Conservation (phyloP, 2,797 vertebrate species). For the Molossus alvarezi region DNA sequence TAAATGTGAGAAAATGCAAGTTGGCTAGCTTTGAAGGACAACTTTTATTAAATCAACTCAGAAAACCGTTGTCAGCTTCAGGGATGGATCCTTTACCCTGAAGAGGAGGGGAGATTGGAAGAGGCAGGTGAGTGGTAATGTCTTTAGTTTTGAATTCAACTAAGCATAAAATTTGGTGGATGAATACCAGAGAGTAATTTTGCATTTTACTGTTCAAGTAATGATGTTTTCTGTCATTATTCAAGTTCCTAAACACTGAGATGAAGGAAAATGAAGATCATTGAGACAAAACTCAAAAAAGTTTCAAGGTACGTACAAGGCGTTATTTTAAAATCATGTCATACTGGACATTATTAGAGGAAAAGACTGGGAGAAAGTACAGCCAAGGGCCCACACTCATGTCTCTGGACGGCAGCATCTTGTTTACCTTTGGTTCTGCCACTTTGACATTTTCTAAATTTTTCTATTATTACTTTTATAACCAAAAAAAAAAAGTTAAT, state of each 20-base stretch:
- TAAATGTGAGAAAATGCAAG: constrained; percentile 76
- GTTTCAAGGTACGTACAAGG: neutral
- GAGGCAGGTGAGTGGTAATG: constrained; percentile 67
- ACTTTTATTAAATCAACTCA: constrained; percentile 81
- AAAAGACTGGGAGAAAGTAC: neutral
- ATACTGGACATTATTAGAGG: neutral
- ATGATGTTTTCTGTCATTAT: constrained; percentile 14
- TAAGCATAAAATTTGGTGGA: constrained; percentile 65
- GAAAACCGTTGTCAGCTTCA: constrained; percentile 63
- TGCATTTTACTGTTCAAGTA: constrained; percentile 67
- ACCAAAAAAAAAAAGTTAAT: constrained; percentile 18
- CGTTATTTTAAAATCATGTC: constrained; percentile 13
- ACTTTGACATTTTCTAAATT: neutral
- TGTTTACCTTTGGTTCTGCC: neutral
- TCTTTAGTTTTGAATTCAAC: constrained; percentile 70
- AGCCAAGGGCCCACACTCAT: neutral
- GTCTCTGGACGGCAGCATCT: neutral
- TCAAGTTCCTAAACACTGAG: constrained; percentile 53
- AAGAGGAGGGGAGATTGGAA: constrained; percentile 77
- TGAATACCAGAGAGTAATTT: constrained; percentile 66
- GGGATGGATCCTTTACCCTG: neutral
- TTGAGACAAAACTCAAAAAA: neutral
- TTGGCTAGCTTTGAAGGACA: constrained; percentile 63
- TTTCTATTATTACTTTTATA: constrained; percentile 21
- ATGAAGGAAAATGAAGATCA: constrained; percentile 17